Percentiles rank a stretch among this genome's conserved stretches.
phyloP scores from a whole-genome alignment of 2,797 vertebrate genomes.

The Poecilia wingei region DNA sequence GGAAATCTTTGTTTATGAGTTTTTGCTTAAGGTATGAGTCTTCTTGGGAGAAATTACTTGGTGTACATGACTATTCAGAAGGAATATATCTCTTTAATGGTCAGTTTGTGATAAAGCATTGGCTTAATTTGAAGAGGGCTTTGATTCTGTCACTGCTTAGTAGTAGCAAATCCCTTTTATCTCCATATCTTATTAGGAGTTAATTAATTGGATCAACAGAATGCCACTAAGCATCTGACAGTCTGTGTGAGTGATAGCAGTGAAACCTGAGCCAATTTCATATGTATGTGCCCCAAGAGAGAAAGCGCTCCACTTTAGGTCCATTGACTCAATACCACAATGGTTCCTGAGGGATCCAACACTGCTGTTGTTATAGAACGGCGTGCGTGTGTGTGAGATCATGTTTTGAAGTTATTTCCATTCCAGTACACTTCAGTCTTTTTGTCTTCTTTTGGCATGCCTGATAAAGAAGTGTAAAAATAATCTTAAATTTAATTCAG shows the following conservation, averaged over 20 bases:
- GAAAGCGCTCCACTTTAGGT: conserved; percentile 70
- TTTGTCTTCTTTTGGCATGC: not conserved
- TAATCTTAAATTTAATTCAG: not conserved
- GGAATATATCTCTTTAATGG: conserved; percentile 37
- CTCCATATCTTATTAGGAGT: conserved; percentile 68
- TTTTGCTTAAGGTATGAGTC: not conserved
- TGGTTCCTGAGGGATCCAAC: conserved; percentile 57
- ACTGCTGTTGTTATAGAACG: conserved; percentile 54
- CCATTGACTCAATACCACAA: conserved; percentile 65
- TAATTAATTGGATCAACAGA: conserved; percentile 79
- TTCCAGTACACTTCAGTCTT: not conserved
- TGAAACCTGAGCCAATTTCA: conserved; percentile 62
- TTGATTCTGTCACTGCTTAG: conserved; percentile 60
- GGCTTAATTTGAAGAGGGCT: conserved; percentile 45
- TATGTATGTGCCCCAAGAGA: conserved; percentile 63
- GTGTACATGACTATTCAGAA: not conserved
- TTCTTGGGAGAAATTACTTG: not conserved
- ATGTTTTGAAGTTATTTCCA: conserved; percentile 35
- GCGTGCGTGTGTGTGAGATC: conserved; percentile 8
- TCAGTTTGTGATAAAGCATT: conserved; percentile 27
- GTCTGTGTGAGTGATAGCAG: conserved; percentile 74
- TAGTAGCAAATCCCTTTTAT: conserved; percentile 49
- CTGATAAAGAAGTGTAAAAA: not conserved
- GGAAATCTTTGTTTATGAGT: not conserved
- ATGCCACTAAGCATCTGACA: conserved; percentile 75